Evolutionary conservation across 2,797 vertebrate genomes (phyloP).

Genomic region (Lithobates sylvaticus): DNA sequence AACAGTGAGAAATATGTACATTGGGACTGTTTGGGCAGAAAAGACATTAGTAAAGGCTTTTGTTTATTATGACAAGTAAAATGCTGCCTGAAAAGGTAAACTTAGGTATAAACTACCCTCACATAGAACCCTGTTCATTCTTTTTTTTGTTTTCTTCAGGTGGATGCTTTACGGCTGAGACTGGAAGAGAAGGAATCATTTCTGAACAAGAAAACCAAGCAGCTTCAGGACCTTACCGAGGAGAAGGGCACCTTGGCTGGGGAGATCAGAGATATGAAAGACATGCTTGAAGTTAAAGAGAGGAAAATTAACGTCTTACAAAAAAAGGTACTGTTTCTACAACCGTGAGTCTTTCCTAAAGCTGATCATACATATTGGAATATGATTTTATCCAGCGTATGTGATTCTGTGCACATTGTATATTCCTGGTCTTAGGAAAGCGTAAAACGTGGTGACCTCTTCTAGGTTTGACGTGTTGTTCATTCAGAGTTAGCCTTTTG

Average conservation of each 20-base stretch:
- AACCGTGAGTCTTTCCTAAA: background rate
- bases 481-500: no score
- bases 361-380: no score
- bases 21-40: no score
- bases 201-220: constrained; percentile 97
- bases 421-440: background rate
- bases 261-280: constrained; percentile 98
- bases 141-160: constrained; percentile 75
- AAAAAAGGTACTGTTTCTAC: constrained; percentile 86
- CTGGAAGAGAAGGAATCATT: constrained; percentile 98
- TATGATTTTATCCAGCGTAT: no score
- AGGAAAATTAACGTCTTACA: constrained; percentile 98
- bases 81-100: no score
- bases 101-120: no score
- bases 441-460: no score
- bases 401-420: no score
- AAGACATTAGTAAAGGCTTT: no score
- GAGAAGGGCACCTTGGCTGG: constrained; percentile 97
- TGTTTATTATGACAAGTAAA: no score
- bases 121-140: background rate
- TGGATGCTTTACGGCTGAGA: constrained; percentile 94
- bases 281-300: constrained; percentile 99
- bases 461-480: no score
- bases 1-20: no score
- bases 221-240: constrained; percentile 98